Conservation (phyloP, 1,140 invertebrate species). For the Plectus sambesii region DNA sequence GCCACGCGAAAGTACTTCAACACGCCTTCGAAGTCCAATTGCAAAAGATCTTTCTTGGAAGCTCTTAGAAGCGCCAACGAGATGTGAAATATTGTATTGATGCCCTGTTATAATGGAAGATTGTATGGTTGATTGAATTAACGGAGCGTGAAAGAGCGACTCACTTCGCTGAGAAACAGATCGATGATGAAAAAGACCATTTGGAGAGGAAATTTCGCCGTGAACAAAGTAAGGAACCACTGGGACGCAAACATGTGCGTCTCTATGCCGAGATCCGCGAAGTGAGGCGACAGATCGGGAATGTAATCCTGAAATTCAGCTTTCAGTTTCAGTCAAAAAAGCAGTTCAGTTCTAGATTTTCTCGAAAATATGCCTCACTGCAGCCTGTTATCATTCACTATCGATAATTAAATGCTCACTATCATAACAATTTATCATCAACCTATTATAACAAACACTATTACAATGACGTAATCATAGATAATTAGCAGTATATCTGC, state of each 20-base stretch:
- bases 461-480: neutral
- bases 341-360: no score
- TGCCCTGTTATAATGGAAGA: slow-evolving; percentile 53
- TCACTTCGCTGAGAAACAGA: slow-evolving; percentile 63
- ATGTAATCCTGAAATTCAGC: slow-evolving; percentile 65
- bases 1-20: slow-evolving; percentile 84
- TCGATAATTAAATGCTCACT: neutral
- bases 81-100: slow-evolving; percentile 88
- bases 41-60: slow-evolving; percentile 65
- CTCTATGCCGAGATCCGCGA: slow-evolving; percentile 77
- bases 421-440: neutral
- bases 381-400: neutral
- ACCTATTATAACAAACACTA: neutral
- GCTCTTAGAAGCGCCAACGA: slow-evolving; percentile 74
- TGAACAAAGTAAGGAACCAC: slow-evolving; percentile 98
- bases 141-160: slow-evolving; percentile 16
- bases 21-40: slow-evolving; percentile 87
- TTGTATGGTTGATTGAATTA: slow-evolving; percentile 47
- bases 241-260: slow-evolving; percentile 98
- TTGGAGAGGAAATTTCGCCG: slow-evolving; percentile 89
- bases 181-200: slow-evolving; percentile 96
- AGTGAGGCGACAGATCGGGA: slow-evolving; percentile 76
- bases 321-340: no score
- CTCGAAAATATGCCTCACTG: neutral
- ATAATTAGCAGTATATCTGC: neutral